Base-by-base conservation (phyloP, 2,888 invertebrate species). In the Lithophane leautieri region DNA sequence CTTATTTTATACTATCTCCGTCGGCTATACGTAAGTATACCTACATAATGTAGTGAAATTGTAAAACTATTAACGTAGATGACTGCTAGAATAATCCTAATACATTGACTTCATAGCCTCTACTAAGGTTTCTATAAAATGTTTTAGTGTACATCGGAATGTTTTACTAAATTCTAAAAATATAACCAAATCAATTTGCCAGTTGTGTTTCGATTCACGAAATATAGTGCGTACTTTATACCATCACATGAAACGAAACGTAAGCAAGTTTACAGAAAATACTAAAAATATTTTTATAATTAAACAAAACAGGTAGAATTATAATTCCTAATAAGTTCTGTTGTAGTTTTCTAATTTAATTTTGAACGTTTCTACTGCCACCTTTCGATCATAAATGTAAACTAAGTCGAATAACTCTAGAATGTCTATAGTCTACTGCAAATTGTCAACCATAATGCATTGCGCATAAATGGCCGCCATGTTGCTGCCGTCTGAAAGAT, bases 391-490 rank as follows among this genome's bases (percentile, higher is more conserved):
- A 90, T 87, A 90, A 86, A 89, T 81, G 56, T 54, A 22, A 78
- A 90, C 87, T 82, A 78, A 75, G 28, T 44, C 67, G 86, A 87
- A 87, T 86, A 88, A 82, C 85, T 94, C 94, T 95, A 92, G 89
- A 92, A 89, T 93, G 92, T 96, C 95, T 96, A 94, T 95, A 92
- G 93, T 94, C 93, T 93, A 93, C 93, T 94, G 94, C 95, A 94
- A 96, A 96, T 95, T 96, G 96, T 96, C 96, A 96, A 96, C 95
- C 96, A 94, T 95, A 96, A 94, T 96, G 96, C 96, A 96, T 96
- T 96, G 96, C 96, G 96, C 96, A 96, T 96, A 96, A 95, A 96
- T 96, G 96, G 96, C 96, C 96, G 97, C 97, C 97, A 97, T 97
- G 96, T 97, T 97, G 96, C 96, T 96, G 95, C 96, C 95, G 96